These are phyloP conservation scores for Dicyrtomina minuta DNA, from an alignment of 2,888 invertebrate species.

Conservation along the genomic window DNA sequence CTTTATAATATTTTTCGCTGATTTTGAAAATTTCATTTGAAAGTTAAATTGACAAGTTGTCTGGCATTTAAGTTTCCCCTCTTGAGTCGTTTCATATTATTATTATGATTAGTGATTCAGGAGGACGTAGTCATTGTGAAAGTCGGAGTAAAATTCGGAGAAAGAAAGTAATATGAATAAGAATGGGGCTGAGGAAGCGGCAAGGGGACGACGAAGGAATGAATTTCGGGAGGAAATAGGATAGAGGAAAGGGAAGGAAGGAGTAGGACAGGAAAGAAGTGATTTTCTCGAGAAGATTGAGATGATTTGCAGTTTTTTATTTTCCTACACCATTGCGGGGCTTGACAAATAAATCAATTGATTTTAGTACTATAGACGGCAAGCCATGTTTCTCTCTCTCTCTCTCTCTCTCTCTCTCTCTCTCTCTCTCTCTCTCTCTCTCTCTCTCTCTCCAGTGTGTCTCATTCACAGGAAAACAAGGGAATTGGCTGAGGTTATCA, in stretches of 20 bases:
- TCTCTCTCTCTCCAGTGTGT: neutral
- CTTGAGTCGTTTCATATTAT: neutral
- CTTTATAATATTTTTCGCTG: neutral
- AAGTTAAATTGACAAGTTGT: slow-evolving; percentile 1
- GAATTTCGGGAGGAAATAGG: neutral
- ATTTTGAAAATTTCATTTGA: neutral
- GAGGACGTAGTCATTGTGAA: too few relatives aligned
- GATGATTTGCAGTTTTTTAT: slow-evolving; percentile 10
- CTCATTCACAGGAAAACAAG: slow-evolving; percentile 14
- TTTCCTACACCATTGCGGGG: neutral
- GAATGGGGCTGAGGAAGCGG: neutral
- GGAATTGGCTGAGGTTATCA: slow-evolving; percentile 22
- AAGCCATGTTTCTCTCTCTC: neutral
- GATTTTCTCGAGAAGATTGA: neutral
- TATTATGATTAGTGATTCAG: neutral
- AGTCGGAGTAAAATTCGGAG: too few relatives aligned
- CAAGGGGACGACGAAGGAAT: neutral
- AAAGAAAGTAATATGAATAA: neutral
- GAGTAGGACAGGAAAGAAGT: neutral
- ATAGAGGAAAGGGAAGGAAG: slow-evolving; percentile 1
- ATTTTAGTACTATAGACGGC: slow-evolving; percentile 14
- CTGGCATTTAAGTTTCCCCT: neutral
- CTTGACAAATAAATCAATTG: slow-evolving; percentile 31
- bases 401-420: neutral
- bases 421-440: neutral